Evolutionary conservation across 1,140 invertebrate genomes (phyloP), one percentile per base, ranked within the genome.

Genomic region (Himalopsyche phryganea): DNA sequence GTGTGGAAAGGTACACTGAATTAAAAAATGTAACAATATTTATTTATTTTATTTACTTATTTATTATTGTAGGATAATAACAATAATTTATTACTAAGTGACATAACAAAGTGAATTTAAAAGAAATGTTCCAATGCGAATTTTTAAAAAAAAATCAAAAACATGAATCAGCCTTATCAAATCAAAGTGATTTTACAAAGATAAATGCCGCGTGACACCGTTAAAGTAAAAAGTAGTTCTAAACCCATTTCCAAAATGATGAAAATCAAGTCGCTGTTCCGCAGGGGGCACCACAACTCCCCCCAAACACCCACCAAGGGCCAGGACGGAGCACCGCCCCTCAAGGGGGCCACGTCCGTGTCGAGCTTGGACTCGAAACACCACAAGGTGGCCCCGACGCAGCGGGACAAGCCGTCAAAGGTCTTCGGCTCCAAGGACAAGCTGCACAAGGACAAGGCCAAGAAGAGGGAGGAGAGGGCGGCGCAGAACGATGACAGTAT

Each of bases 191-290:
- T 28, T 28, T 28, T 5, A 28, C 3, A 50, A 1, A 13, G 6
- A 17, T 18, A 18, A 14, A 6, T n/a, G 13, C 6, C 32, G 46
- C 28, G 50, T 32, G 28, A 52, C 11, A 52, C 19, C 13, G 38
- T 28, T 28, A 52, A 42, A 52, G 41, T 38, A 42, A 15, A 52
- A 52, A 41, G 17, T 11, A 52, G 50, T 52, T 36, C 50, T 3
- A 28, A 3, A 28, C 9, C 23, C 23, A 9, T 40, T 40, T 70
- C 71, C 77, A 83, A 81, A 77, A 87, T 87, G 85, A 88, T 88
- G 83, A 88, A 88, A 81, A 85, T 88, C 73, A 88, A 88, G 83
- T 88, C 85, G 68, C 81, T 88, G 70, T 88, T 88, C 79, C 85
- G 86, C 79, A 86, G 86, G 83, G 85, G 85, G 68, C 80, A 76